Conservation (phyloP, 2,888 invertebrate species). For the Eristalis intricaria region DNA sequence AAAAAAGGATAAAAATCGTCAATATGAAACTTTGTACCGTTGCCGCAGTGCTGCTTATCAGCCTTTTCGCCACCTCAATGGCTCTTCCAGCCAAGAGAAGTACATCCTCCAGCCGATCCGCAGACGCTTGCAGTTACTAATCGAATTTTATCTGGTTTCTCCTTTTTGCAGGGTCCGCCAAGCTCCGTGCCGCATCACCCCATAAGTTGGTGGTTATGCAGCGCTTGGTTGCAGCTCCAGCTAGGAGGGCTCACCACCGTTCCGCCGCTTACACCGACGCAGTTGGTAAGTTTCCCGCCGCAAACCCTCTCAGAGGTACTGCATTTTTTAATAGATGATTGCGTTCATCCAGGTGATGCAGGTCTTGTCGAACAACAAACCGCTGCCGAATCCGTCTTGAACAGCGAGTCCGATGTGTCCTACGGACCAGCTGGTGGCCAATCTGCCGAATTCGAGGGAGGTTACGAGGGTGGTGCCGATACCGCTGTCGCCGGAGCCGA, state of each 20-base stretch:
- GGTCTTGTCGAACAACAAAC: conserved; percentile 53
- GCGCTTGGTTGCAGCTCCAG: conserved; percentile 76
- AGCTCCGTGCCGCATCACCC: conserved; percentile 75
- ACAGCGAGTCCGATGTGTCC: conserved; percentile 20
- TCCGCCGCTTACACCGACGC: conserved; percentile 80
- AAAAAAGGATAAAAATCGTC: conserved; percentile 61
- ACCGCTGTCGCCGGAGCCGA: conserved; percentile 76
- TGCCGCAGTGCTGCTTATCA: conserved; percentile 59
- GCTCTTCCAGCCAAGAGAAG: conserved; percentile 60
- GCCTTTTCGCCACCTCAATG: conserved; percentile 59
- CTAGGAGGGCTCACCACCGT: conserved; percentile 76
- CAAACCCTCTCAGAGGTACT: not conserved
- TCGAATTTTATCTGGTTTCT: conserved; percentile 53
- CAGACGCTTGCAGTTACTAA: not conserved
- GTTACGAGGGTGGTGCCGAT: conserved; percentile 77
- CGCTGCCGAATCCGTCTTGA: conserved; percentile 28
- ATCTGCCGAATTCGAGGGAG: conserved; percentile 63
- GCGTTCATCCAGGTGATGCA: conserved; percentile 78
- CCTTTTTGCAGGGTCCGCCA: conserved; percentile 77
- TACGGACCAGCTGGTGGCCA: conserved; percentile 58
- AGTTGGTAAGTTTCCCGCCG: conserved; percentile 75
- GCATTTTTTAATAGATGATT: conserved; percentile 75
- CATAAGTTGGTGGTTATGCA: conserved; percentile 80
- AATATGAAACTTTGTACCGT: conserved; percentile 57
- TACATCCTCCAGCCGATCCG: conserved; percentile 5